Conservation (phyloP, 2,113 vertebrate genomes). For the Phasianus colchicus region DNA sequence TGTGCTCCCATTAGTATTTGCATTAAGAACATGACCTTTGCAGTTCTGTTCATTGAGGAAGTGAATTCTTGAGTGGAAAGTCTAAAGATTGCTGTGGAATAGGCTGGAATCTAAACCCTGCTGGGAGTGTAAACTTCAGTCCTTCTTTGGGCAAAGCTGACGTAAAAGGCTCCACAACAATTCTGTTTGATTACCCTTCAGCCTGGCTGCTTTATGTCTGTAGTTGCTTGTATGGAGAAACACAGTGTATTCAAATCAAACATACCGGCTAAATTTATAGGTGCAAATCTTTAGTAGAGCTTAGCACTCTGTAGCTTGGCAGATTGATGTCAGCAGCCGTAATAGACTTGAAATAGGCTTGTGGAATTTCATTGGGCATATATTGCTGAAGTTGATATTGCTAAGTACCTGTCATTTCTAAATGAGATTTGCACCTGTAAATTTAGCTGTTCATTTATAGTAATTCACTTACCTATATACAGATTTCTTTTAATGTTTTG, state of each 20-base stretch:
- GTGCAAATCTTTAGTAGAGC: constrained; percentile 65
- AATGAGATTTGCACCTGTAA: constrained; percentile 62
- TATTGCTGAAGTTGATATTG: constrained; percentile 70
- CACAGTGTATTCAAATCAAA: constrained; percentile 30
- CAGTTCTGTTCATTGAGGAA: not conserved
- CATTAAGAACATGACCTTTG: not conserved
- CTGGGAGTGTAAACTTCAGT: not conserved
- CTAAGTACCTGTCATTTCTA: constrained; percentile 65
- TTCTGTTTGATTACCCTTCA: not conserved
- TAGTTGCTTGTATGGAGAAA: constrained; percentile 13
- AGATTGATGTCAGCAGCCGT: constrained; percentile 66
- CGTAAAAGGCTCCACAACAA: accelerated
- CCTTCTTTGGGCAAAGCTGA: not conserved
- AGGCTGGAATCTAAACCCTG: not conserved
- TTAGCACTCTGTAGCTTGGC: constrained; percentile 57
- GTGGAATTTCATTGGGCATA: constrained; percentile 66
- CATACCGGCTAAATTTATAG: constrained; percentile 55
- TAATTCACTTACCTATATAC: constrained; percentile 22
- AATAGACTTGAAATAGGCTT: constrained; percentile 74
- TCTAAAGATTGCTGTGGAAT: not conserved
- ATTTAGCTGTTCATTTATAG: constrained; percentile 35
- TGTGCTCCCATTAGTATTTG: not conserved
- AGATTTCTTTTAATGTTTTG: not conserved
- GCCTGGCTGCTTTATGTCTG: not conserved
- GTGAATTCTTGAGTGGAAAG: not conserved